Conservation (phyloP, 2,888 invertebrate genomes). For the Leucania comma region DNA sequence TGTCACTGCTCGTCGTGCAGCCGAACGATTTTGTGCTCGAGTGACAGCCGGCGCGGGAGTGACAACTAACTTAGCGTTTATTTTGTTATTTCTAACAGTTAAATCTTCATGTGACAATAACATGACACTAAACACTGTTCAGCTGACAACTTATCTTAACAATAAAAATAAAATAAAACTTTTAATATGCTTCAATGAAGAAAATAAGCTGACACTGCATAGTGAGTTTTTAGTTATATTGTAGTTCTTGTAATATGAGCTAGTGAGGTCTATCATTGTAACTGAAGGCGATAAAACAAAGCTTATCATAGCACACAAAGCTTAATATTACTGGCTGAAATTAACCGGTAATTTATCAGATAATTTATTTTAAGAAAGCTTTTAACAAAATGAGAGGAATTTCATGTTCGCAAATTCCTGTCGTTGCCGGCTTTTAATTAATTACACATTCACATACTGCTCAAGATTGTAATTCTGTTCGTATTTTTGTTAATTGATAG, state of each 20-base stretch:
- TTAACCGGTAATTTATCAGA: slow-evolving; percentile 6
- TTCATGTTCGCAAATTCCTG: slow-evolving; percentile 26
- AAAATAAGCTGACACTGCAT: slow-evolving; percentile 11
- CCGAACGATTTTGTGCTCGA: slow-evolving; percentile 68
- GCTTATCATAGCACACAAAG: no score
- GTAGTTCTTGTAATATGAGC: not conserved
- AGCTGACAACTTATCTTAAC: slow-evolving; percentile 26
- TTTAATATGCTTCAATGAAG: slow-evolving; percentile 2
- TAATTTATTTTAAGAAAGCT: slow-evolving; percentile 46
- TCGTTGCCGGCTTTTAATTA: slow-evolving; percentile 30
- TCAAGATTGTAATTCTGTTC: slow-evolving; percentile 12
- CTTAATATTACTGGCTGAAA: no score
- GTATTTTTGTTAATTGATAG: slow-evolving; percentile 5
- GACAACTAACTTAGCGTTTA: slow-evolving; percentile 61
- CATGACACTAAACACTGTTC: slow-evolving; percentile 55
- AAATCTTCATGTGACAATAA: slow-evolving; percentile 44
- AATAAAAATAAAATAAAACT: slow-evolving; percentile 7
- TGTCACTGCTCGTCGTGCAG: slow-evolving; percentile 72
- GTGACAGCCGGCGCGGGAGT: slow-evolving; percentile 65
- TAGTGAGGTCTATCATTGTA: not conserved
- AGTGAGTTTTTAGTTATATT: not conserved
- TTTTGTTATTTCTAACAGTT: slow-evolving; percentile 54
- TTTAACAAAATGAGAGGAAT: slow-evolving; percentile 37
- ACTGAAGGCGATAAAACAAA: not conserved
- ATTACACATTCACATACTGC: slow-evolving; percentile 41